Percentiles rank a stretch among this genome's conserved stretches.
phyloP scores from a whole-genome alignment of 2,888 invertebrate species.

The Ceramica pisi region DNA sequence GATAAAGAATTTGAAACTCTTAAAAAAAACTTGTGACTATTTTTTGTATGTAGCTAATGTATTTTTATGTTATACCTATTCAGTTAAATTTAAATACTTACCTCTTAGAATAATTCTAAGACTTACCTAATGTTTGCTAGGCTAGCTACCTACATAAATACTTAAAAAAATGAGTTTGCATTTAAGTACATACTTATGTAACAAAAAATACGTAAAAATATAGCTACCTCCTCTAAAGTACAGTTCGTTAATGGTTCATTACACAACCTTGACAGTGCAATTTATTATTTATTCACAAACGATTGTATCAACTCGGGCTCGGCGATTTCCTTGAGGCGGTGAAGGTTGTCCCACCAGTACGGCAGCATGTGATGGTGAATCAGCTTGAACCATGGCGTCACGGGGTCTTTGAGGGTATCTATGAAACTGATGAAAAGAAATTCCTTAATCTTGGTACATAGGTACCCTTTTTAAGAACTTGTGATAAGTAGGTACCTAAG shows the following conservation, averaged over 20 bases:
- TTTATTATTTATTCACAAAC: conserved; percentile 37
- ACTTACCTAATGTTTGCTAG: too few relatives aligned
- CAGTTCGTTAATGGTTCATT: not conserved
- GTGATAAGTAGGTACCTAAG: not conserved
- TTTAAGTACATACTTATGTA: too few relatives aligned
- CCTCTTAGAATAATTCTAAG: not conserved
- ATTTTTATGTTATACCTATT: conserved; percentile 13
- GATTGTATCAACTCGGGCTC: conserved; percentile 48
- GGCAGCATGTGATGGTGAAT: conserved; percentile 93
- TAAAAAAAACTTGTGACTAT: conserved; percentile 1
- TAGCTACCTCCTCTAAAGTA: not conserved
- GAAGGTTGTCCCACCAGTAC: conserved; percentile 96
- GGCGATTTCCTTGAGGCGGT: conserved; percentile 89
- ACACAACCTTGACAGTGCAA: conserved; percentile 2
- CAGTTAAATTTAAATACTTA: conserved; percentile 5
- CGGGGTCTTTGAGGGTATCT: conserved; percentile 87
- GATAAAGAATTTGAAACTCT: not conserved
- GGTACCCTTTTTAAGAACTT: not conserved
- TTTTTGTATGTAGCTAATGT: not conserved
- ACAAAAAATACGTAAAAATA: not conserved
- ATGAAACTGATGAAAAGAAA: conserved; percentile 43
- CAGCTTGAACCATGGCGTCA: conserved; percentile 97
- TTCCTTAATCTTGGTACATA: not conserved
- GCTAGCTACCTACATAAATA: not conserved
- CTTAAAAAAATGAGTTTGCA: conserved; percentile 6